Percentiles rank a stretch among this genome's conserved stretches.
Conservation (phyloP, 2,113 vertebrate genomes). For the Oreocharis arfaki region DNA sequence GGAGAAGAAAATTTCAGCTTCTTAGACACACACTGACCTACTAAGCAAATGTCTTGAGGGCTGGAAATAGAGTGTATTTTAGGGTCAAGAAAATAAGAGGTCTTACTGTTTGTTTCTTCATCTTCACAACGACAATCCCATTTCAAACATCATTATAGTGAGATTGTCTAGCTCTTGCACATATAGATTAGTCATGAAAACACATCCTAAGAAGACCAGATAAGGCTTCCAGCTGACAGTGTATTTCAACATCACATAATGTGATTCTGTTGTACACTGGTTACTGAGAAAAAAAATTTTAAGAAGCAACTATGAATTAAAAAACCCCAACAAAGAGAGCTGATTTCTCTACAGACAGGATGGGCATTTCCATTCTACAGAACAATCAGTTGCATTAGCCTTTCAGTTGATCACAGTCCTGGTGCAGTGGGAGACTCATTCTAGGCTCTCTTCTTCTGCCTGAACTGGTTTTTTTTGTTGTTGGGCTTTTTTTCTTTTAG, state of each 20-base stretch:
- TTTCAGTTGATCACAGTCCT: neutral
- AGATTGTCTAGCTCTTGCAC: neutral
- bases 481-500: neutral
- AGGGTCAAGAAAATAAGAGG: neutral
- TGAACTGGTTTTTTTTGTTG: neutral
- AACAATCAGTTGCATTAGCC: neutral
- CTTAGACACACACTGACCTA: neutral
- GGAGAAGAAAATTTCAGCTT: neutral
- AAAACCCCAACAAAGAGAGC: neutral
- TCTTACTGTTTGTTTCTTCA: neutral
- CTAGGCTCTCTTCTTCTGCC: conserved; percentile 18
- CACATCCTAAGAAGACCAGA: neutral
- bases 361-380: neutral
- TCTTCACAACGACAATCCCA: neutral
- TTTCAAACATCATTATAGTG: neutral
- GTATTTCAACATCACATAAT: neutral
- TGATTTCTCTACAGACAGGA: neutral
- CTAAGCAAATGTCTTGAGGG: neutral
- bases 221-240: neutral
- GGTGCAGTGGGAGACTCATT: neutral
- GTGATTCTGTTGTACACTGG: neutral
- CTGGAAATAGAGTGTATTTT: neutral
- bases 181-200: neutral
- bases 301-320: neutral
- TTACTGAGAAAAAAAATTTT: neutral